phyloP scores from a whole-genome alignment of 2,888 invertebrate species.

The Patella ulyssiponensis region DNA sequence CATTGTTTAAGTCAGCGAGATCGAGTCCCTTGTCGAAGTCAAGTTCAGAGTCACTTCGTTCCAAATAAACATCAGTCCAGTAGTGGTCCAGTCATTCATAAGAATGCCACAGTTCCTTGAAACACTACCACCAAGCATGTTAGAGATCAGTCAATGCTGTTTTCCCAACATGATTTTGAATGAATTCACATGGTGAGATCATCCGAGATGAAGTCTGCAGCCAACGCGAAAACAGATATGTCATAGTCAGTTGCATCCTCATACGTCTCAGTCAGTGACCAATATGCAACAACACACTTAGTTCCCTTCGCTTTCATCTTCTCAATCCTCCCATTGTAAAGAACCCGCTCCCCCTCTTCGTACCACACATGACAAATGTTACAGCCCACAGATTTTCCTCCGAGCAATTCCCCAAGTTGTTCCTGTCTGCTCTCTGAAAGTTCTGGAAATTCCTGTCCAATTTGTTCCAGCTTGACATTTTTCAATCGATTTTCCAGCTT shows the following conservation, averaged over 20 bases:
- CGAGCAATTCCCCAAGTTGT: conserved; percentile 19
- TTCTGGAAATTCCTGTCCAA: background rate
- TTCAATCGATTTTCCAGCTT: conserved; percentile 19
- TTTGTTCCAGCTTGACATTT: background rate
- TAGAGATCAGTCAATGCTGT: too few species aligned
- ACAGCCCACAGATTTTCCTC: conserved; percentile 28
- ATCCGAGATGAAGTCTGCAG: conserved; percentile 25
- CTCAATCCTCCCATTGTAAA: conserved; percentile 16
- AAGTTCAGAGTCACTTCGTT: too few species aligned
- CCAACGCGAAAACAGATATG: conserved; percentile 18
- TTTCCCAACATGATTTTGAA: too few species aligned
- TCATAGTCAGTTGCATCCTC: conserved; percentile 28
- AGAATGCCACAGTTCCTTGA: too few species aligned
- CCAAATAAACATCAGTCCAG: too few species aligned
- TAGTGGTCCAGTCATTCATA: too few species aligned
- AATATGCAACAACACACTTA: conserved; percentile 14
- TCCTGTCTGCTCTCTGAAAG: background rate
- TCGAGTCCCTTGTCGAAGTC: too few species aligned
- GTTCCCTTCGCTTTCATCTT: conserved; percentile 17
- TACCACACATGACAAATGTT: conserved; percentile 29
- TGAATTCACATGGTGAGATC: background rate
- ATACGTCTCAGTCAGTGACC: conserved; percentile 7
- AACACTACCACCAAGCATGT: too few species aligned
- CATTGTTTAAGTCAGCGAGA: background rate
- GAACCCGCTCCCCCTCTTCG: background rate